A percentile compares a stretch with the other conserved stretches of the same genome.
These are phyloP conservation scores for Colistium nudipinnis DNA, from an alignment of 2,113 vertebrate genomes.

Conservation along the genomic window DNA sequence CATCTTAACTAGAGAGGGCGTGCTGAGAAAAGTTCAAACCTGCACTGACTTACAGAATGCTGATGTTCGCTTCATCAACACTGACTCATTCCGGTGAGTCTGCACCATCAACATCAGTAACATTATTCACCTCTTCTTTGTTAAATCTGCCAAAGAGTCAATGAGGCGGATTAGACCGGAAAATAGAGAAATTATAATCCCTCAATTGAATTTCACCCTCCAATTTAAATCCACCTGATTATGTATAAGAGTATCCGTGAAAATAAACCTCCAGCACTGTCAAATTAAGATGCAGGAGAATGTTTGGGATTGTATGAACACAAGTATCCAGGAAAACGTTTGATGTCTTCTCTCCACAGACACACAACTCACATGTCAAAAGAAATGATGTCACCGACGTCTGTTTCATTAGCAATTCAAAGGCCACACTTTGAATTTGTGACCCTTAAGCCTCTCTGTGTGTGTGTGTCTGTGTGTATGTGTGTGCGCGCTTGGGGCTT, in stretches of 20 bases:
- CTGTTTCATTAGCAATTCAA: slow-evolving; percentile 53
- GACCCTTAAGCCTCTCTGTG: slow-evolving; percentile 8
- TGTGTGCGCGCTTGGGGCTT: slow-evolving; percentile 31
- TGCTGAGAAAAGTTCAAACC: slow-evolving; percentile 20
- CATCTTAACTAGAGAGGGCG: slow-evolving; percentile 35
- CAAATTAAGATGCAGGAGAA: background rate
- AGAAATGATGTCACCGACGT: slow-evolving; percentile 44
- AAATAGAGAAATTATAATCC: slow-evolving; percentile 56
- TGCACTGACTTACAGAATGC: slow-evolving; percentile 24
- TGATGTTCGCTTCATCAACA: slow-evolving; percentile 22
- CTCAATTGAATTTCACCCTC: slow-evolving; percentile 55
- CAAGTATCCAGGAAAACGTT: slow-evolving; percentile 33
- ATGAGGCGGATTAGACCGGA: slow-evolving; percentile 39
- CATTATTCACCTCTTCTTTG: slow-evolving; percentile 15
- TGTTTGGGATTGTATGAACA: slow-evolving; percentile 29
- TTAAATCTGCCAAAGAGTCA: slow-evolving; percentile 21
- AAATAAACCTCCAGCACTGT: slow-evolving; percentile 8
- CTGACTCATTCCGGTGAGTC: slow-evolving; percentile 42
- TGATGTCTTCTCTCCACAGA: slow-evolving; percentile 12
- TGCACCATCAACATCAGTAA: slow-evolving; percentile 28
- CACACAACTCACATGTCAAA: slow-evolving; percentile 39
- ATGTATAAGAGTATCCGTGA: slow-evolving; percentile 37
- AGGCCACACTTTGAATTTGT: slow-evolving; percentile 20
- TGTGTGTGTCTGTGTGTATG: slow-evolving; percentile 21
- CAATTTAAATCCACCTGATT: slow-evolving; percentile 59